These are phyloP conservation scores for Tetraodon nigroviridis DNA, from an alignment of 2,113 vertebrate genomes.

Conservation along the genomic window DNA sequence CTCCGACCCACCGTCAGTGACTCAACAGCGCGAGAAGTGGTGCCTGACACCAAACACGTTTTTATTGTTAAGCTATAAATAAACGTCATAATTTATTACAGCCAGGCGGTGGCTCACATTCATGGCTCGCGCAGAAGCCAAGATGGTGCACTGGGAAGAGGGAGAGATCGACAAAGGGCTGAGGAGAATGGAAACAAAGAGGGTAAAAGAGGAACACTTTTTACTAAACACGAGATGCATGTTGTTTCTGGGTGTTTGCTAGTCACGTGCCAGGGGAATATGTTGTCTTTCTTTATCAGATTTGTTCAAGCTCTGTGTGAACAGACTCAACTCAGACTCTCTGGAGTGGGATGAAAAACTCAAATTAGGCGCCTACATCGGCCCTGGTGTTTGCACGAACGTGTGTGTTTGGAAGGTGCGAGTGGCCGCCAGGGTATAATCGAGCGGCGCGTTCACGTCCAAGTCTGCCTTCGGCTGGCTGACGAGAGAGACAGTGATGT, in stretches of 20 bases:
- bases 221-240: not conserved
- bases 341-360: conserved; percentile 5
- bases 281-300: not conserved
- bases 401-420: not conserved
- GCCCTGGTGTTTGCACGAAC: not conserved
- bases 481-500: conserved; percentile 17
- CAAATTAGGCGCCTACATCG: not conserved
- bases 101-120: conserved; percentile 44
- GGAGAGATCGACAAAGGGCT: conserved; percentile 8
- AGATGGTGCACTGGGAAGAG: conserved; percentile 21
- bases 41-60: not conserved
- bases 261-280: not conserved
- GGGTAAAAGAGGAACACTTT: conserved; percentile 1
- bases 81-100: conserved; percentile 45
- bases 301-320: conserved; percentile 2
- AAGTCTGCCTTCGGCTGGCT: not conserved
- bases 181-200: conserved; percentile 5
- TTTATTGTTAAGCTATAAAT: conserved; percentile 47
- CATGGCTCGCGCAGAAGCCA: conserved; percentile 33
- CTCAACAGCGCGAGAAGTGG: conserved; percentile 1
- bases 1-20: conserved; percentile 11
- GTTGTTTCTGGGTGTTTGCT: conserved; percentile 8
- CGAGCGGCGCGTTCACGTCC: not conserved
- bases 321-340: conserved; percentile 2
- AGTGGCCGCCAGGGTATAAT: not conserved